Evolutionary conservation across 2,888 invertebrate genomes (phyloP).

Genomic region (Sinopyrophorus schimmeli): DNA sequence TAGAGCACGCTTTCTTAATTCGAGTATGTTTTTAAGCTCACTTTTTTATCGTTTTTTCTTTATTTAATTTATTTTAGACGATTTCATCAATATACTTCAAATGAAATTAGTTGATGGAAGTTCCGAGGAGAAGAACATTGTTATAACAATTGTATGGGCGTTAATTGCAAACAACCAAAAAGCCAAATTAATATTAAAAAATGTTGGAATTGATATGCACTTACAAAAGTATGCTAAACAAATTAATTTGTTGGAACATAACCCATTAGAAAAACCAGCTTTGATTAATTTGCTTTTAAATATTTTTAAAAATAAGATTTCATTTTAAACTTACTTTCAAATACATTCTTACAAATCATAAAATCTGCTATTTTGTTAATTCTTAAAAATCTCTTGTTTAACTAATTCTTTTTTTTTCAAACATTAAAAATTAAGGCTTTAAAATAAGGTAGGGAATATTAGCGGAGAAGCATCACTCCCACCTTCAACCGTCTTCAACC

Average conservation of each 20-base stretch:
- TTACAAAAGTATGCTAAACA: constrained; percentile 57
- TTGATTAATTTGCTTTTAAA: too few relatives aligned
- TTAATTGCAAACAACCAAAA: constrained; percentile 71
- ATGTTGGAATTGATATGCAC: constrained; percentile 56
- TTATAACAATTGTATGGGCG: constrained; percentile 66
- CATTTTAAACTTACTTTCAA: too few relatives aligned
- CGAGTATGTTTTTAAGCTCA: constrained; percentile 48
- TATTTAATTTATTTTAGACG: constrained; percentile 50
- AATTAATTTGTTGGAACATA: constrained; percentile 50
- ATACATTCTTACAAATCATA: too few relatives aligned
- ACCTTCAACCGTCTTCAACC: too few relatives aligned
- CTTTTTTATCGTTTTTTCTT: constrained; percentile 15
- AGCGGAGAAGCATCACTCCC: too few relatives aligned
- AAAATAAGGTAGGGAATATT: too few relatives aligned
- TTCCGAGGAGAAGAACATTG: constrained; percentile 55
- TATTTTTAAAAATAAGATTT: too few relatives aligned
- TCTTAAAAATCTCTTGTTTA: too few relatives aligned
- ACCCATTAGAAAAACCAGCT: too few relatives aligned
- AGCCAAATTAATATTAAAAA: constrained; percentile 62
- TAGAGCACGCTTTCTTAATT: constrained; percentile 58
- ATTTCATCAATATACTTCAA: constrained; percentile 57
- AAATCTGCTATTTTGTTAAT: too few relatives aligned
- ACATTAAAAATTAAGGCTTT: too few relatives aligned
- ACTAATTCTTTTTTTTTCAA: too few relatives aligned
- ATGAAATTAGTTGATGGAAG: constrained; percentile 54